These are phyloP conservation scores for Silurus meridionalis DNA, from an alignment of 2,113 vertebrate species.

Conservation along the genomic window DNA sequence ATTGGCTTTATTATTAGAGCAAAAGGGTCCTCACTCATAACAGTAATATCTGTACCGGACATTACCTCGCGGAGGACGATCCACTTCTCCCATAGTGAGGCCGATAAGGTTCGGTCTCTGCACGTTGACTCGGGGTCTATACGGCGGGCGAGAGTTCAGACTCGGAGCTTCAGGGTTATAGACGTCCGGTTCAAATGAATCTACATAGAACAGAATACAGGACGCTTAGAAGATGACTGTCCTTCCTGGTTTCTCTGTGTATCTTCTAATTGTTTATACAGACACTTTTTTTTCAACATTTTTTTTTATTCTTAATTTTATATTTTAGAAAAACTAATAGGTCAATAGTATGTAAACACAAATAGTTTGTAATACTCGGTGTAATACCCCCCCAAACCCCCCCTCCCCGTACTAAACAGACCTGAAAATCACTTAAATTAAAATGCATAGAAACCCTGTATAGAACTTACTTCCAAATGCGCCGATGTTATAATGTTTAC, in stretches of 20 bases:
- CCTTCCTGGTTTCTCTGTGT: not conserved
- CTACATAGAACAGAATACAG: constrained; percentile 65
- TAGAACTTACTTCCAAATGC: not conserved
- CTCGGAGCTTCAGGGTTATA: constrained; percentile 98
- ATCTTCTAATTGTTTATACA: not conserved
- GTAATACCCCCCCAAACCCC: too few species aligned
- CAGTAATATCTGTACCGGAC: not conserved
- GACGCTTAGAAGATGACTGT: not conserved
- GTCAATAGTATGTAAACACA: too few species aligned
- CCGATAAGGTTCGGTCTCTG: constrained; percentile 97
- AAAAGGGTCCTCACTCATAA: not conserved
- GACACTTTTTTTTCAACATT: too few species aligned
- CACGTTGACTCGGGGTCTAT: constrained; percentile 89
- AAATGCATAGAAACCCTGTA: not conserved
- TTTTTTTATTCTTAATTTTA: too few species aligned
- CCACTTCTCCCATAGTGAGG: constrained; percentile 91
- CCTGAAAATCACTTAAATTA: too few species aligned
- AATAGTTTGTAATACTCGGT: too few species aligned
- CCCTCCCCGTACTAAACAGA: too few species aligned
- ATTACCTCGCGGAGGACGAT: constrained; percentile 89
- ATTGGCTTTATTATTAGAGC: too few species aligned
- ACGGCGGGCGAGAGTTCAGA: constrained; percentile 91
- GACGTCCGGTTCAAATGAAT: constrained; percentile 89
- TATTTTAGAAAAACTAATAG: too few species aligned
- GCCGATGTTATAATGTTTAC: constrained; percentile 62